Base-by-base conservation (phyloP, 1,140 invertebrate genomes). In the Philotrypesis tridentata region DNA sequence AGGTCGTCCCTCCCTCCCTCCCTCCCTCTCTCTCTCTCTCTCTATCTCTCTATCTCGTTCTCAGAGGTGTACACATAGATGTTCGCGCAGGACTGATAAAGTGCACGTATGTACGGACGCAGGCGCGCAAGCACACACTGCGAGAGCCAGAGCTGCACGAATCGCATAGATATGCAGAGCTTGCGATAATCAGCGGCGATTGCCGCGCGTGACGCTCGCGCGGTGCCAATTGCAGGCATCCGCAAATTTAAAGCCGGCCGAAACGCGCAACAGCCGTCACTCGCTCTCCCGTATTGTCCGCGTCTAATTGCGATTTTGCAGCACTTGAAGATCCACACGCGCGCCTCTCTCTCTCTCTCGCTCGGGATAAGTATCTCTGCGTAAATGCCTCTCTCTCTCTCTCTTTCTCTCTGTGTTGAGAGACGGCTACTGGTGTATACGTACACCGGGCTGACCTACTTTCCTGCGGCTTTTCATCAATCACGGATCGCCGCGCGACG, bases 161-260 rank as follows among this genome's bases (percentile, higher is more conserved):
- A n/a, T n/a, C n/a, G n/a, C n/a, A n/a, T n/a, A n/a, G n/a, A n/a
- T n/a, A n/a, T n/a, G n/a, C n/a, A n/a, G n/a, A 14, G 48, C 61
- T 65, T 65, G n/a, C n/a, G 61, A 65, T 65, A 29, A 65, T 65
- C 12, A 65, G 11, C 17, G 61, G 23, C 27, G 48, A 61, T 21
- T 29, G 72, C n/a, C 55, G 29, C 55, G 63, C 55, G 48, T 74
- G n/a, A 89, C 82, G 88, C 82, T 87, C 89, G 87, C 85, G 33
- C 88, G 87, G 87, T 88, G 88, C 88, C 89, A 91, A 91, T 90
- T 91, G 89, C 87, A 89, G 82, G 88, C 89, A 90, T 90, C 89
- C 89, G 90, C 89, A 90, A 89, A 89, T 90, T 90, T 90, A 84
- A 89, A 86, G 87, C 86, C 89, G 89, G 89, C 88, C 6, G 61